These are phyloP conservation scores for Drosophila watanabei DNA, from an alignment of 1,140 invertebrate genomes.

Conservation along the genomic window DNA sequence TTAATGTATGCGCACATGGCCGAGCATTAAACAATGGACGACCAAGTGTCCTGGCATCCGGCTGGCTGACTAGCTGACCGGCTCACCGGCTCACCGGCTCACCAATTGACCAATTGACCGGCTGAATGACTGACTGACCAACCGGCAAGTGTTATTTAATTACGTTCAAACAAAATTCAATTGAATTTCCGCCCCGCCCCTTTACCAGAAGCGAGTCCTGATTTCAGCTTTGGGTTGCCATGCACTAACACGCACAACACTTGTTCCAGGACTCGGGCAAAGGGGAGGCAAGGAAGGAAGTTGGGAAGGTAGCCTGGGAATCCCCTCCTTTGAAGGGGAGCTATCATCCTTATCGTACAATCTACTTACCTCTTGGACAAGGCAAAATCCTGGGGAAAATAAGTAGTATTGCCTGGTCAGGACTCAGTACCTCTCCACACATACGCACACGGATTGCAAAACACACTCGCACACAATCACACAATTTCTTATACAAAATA, in stretches of 20 bases:
- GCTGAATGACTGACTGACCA: slow-evolving; percentile 29
- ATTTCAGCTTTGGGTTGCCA: slow-evolving; percentile 26
- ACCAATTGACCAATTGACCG: slow-evolving; percentile 11
- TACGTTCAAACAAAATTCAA: slow-evolving; percentile 60
- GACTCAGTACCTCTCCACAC: not conserved
- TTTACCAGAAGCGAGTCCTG: not conserved
- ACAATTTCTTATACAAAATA: slow-evolving; percentile 64
- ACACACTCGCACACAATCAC: not conserved
- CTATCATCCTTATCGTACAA: slow-evolving; percentile 5
- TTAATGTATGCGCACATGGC: slow-evolving; percentile 42
- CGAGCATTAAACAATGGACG: slow-evolving; percentile 50
- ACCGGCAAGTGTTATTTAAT: slow-evolving; percentile 60
- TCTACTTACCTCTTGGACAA: not conserved
- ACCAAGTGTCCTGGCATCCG: slow-evolving; percentile 8
- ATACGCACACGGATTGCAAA: not conserved
- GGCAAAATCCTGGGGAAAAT: not conserved
- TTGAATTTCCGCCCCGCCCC: slow-evolving; percentile 39
- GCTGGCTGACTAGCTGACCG: not conserved
- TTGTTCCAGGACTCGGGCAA: not conserved
- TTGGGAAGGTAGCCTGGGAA: not conserved
- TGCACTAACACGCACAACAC: slow-evolving; percentile 36
- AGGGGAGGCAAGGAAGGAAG: not conserved
- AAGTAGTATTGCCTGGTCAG: slow-evolving; percentile 1
- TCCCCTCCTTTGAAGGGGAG: not conserved
- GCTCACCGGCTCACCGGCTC: not conserved